Evolutionary conservation across 2,797 vertebrate genomes (phyloP), one percentile per base, ranked within the genome.

Genomic region (Philypnodon macrostomus): DNA sequence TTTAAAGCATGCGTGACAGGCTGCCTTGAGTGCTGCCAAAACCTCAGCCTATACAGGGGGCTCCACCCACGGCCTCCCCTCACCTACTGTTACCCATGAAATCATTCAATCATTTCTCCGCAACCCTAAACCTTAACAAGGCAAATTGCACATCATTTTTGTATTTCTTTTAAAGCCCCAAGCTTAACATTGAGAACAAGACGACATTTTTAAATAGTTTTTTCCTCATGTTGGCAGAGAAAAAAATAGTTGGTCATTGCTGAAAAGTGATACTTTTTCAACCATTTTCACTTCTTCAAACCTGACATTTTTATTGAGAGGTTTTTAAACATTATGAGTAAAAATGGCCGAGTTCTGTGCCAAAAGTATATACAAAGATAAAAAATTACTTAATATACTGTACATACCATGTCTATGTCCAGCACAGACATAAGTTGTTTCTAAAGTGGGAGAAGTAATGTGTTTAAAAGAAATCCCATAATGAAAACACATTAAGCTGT

Each of bases 91-190:
- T 81, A 71, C 66, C 59, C 71, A 77, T 84, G 77, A 86, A 81
- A 81, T 79, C 67, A 67, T 75, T 79, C 46, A 76, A 41, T 75
- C 68, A 76, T 67, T 57, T 74, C 51, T 63, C 57, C 73, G 73
- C 74, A 86, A 84, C 70, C 67, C 42, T 16, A 76, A 81, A 75
- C 81, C 62, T 57, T 77, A 82, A 85, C 76, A 83, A 70, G 60
- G 72, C 55, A 82, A 76, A 78, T 58, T 81, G 60, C 72, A 75
- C 65, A 67, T 80, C 19, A 63, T 80, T 65, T 58, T 72, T 66
- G 60, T 69, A 66, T 76, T 74, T 73, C 53, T 67, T 70, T 60
- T 64, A 72, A 47, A 70, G 33, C 19, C 37, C 30, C 3, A n/a
- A 60, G 58, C 51, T 68, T 54, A 59, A 76, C 49, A 31, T 52